Percentiles rank a stretch among this genome's conserved stretches.
phyloP scores from a whole-genome alignment of 2,113 vertebrate species.

The Megalops atlanticus region DNA sequence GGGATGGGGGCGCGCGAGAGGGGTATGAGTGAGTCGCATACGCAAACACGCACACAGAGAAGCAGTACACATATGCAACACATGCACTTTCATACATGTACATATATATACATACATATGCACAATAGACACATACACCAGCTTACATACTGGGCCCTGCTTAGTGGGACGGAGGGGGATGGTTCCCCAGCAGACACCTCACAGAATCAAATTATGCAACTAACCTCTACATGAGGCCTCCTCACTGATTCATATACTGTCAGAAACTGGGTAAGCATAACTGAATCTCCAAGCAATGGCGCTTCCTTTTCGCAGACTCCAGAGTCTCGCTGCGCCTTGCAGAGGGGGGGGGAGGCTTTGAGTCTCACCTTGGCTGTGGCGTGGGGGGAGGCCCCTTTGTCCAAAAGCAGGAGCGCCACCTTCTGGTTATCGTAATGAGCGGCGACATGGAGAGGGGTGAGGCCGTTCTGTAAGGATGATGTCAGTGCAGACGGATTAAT shows the following conservation, averaged over 20 bases:
- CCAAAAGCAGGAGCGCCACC: conserved; percentile 93
- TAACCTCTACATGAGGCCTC: neutral
- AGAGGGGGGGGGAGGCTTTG: neutral
- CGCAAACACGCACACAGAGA: neutral
- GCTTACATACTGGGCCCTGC: no score
- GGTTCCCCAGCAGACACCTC: no score
- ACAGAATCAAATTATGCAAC: conserved; percentile 5
- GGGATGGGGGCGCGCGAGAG: neutral
- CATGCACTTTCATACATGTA: no score
- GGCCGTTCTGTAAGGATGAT: conserved; percentile 87
- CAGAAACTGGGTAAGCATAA: no score
- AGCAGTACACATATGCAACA: no score
- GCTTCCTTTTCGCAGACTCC: neutral
- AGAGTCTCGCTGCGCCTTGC: neutral
- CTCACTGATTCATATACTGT: no score
- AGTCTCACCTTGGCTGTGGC: conserved; percentile 90
- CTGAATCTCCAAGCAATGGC: no score
- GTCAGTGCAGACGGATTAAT: conserved; percentile 51
- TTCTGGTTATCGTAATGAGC: conserved; percentile 98
- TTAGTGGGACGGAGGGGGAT: no score
- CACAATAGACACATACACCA: no score
- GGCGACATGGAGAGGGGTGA: conserved; percentile 95
- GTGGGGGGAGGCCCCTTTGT: conserved; percentile 92
- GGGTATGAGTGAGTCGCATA: neutral
- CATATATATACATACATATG: no score